phyloP scores from a whole-genome alignment of 2,113 vertebrate genomes.

The Mohoua ochrocephala region DNA sequence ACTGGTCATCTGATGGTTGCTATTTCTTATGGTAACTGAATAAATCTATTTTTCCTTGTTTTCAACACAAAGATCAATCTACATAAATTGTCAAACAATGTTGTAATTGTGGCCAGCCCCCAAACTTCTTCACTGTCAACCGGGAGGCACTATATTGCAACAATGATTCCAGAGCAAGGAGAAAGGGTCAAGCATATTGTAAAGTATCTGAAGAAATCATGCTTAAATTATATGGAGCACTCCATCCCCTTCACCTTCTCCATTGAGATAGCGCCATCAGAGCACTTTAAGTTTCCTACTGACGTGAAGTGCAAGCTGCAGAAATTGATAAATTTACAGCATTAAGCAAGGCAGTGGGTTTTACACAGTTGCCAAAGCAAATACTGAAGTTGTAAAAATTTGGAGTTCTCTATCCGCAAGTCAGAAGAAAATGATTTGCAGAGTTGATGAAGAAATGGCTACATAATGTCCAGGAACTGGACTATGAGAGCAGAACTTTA shows the following conservation, averaged over 20 bases:
- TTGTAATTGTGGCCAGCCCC: neutral
- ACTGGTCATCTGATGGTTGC: neutral
- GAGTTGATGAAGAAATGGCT: neutral
- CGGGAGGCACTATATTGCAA: neutral
- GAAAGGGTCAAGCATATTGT: neutral
- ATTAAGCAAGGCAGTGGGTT: neutral
- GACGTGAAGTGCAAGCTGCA: neutral
- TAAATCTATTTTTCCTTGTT: neutral
- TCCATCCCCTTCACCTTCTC: neutral
- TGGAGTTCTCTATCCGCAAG: neutral
- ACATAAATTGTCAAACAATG: neutral
- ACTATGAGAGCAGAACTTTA: neutral
- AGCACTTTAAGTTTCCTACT: neutral
- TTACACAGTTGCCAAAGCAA: neutral
- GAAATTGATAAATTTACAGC: neutral
- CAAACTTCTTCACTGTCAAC: neutral
- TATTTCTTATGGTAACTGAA: neutral
- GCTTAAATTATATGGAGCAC: neutral
- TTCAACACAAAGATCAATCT: neutral
- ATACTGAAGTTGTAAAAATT: neutral
- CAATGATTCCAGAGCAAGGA: neutral
- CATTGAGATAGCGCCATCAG: neutral
- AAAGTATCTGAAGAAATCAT: neutral
- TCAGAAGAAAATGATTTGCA: neutral
- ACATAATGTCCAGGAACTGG: neutral